Percentiles rank a stretch among this genome's conserved stretches.
phyloP scores from a whole-genome alignment of 1,140 invertebrate species.

The Camponotus pennsylvanicus region DNA sequence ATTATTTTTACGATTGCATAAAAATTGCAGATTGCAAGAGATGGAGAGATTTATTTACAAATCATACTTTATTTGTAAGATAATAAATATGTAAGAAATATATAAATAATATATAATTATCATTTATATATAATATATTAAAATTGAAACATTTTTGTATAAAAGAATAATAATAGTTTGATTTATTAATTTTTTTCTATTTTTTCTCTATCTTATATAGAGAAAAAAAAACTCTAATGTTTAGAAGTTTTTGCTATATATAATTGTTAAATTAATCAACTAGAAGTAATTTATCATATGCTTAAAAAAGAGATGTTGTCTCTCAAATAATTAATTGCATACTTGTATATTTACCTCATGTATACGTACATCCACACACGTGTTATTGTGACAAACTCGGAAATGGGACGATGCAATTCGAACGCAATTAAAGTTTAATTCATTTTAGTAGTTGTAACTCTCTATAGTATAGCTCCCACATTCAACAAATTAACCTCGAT shows the following conservation, averaged over 20 bases:
- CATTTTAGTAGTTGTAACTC: constrained; percentile 55
- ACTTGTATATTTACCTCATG: background rate
- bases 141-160: background rate
- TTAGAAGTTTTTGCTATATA: background rate
- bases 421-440: constrained; percentile 63
- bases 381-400: constrained; percentile 41
- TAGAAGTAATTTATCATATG: background rate
- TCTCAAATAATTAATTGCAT: constrained; percentile 7
- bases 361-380: background rate
- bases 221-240: too few relatives aligned
- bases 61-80: background rate
- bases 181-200: background rate
- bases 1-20: background rate
- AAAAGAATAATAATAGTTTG: background rate
- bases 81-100: background rate
- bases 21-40: background rate
- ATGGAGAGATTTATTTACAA: constrained; percentile 10
- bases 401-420: constrained; percentile 40
- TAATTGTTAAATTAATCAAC: background rate
- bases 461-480: constrained; percentile 25
- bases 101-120: background rate
- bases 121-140: too few relatives aligned
- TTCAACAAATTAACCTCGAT: constrained; percentile 58
- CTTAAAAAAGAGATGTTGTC: background rate
- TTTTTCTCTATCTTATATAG: background rate